phyloP scores from a whole-genome alignment of 1,140 invertebrate species.

The Sminthurides bifidus region DNA sequence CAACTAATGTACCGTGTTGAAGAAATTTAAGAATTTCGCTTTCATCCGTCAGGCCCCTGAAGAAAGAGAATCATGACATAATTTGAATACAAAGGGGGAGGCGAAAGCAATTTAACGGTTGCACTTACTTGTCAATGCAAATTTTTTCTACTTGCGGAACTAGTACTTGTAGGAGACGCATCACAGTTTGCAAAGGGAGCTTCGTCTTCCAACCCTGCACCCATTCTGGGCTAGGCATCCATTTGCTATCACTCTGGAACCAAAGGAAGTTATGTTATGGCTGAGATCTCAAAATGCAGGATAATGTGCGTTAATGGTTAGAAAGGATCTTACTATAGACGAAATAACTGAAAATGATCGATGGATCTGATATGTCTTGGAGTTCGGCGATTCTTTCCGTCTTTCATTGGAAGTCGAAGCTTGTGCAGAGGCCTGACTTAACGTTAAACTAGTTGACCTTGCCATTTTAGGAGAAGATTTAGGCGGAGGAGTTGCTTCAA shows the following conservation, averaged over 20 bases:
- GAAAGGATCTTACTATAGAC: too few relatives aligned
- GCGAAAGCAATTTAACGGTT: neutral
- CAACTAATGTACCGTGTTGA: conserved; percentile 96
- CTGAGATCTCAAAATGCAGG: too few relatives aligned
- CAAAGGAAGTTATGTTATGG: too few relatives aligned
- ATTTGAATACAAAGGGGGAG: neutral
- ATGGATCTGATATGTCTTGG: too few relatives aligned
- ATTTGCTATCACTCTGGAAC: conserved; percentile 40
- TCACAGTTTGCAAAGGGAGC: conserved; percentile 94
- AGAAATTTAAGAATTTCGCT: conserved; percentile 98
- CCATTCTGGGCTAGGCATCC: conserved; percentile 85
- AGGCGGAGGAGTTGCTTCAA: neutral
- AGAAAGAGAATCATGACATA: neutral
- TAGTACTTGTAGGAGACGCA: conserved; percentile 93
- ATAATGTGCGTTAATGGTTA: too few relatives aligned
- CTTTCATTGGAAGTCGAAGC: too few relatives aligned
- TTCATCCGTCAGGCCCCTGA: conserved; percentile 94
- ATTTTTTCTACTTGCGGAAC: conserved; percentile 99
- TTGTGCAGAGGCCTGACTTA: too few relatives aligned
- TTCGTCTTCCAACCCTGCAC: conserved; percentile 94
- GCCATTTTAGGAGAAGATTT: neutral
- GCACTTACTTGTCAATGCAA: conserved; percentile 91
- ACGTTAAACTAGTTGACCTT: neutral
- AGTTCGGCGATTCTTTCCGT: too few relatives aligned
- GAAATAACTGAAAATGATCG: too few relatives aligned